Evolutionary conservation across 2,113 vertebrate genomes (phyloP).

Genomic region (Hemibagrus wyckioides): DNA sequence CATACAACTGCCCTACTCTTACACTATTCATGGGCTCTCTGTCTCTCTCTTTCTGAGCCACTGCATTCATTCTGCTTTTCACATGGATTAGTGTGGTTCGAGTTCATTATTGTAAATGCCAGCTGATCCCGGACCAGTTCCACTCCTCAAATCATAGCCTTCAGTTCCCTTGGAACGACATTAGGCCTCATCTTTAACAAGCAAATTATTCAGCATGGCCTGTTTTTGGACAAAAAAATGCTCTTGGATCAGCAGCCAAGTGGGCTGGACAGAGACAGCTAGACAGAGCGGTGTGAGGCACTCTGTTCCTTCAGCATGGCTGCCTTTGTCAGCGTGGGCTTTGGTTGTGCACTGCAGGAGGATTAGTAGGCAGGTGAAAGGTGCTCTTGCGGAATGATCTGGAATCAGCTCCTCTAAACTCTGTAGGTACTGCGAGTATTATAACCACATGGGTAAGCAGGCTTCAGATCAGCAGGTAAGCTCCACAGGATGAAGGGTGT

Average conservation of each 20-base stretch:
- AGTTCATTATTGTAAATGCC: not conserved
- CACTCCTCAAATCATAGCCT: constrained; percentile 22
- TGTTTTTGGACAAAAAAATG: constrained; percentile 33
- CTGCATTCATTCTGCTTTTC: constrained; percentile 9
- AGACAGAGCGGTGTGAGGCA: not conserved
- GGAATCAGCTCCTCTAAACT: not conserved
- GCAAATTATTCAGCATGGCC: constrained; percentile 38
- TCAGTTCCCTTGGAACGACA: not conserved
- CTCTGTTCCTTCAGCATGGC: not conserved
- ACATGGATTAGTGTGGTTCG: not conserved
- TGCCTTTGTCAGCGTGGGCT: constrained; percentile 23
- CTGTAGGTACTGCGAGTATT: not conserved
- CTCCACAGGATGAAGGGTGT: not conserved
- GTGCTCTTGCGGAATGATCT: not conserved
- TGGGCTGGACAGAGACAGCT: constrained; percentile 21
- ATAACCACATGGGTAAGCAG: not conserved
- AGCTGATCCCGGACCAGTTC: constrained; percentile 11
- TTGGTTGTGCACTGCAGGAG: not conserved
- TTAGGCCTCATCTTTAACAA: constrained; percentile 27
- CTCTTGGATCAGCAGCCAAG: constrained; percentile 34
- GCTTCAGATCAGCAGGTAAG: not conserved
- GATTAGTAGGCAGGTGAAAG: constrained; percentile 4
- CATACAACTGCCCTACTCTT: not conserved
- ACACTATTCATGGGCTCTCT: not conserved
- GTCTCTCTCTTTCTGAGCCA: not conserved